These are phyloP conservation scores for Eulacestoma nigropectus DNA, from an alignment of 2,113 vertebrate genomes.

Conservation along the genomic window DNA sequence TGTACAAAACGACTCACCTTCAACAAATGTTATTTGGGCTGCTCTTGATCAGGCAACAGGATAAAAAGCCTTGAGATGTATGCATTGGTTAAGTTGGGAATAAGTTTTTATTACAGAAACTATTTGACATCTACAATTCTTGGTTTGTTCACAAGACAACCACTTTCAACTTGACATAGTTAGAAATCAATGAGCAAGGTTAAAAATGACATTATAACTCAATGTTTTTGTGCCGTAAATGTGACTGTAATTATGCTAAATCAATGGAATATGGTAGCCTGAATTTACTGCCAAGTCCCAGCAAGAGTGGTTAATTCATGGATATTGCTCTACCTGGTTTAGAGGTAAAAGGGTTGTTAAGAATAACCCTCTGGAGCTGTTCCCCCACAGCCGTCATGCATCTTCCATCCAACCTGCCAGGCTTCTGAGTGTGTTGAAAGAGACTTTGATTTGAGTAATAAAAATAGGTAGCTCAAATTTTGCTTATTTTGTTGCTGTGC, in stretches of 20 bases:
- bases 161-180: neutral
- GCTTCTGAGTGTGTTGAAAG: neutral
- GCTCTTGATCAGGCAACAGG: neutral
- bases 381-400: neutral
- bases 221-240: neutral
- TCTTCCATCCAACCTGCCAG: neutral
- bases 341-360: constrained; percentile 17
- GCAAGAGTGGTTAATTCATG: neutral
- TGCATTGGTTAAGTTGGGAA: neutral
- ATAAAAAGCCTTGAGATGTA: neutral
- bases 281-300: neutral
- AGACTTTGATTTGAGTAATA: constrained; percentile 15
- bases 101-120: neutral
- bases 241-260: neutral
- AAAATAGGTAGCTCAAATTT: neutral
- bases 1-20: neutral
- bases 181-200: neutral
- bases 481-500: neutral
- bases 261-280: neutral
- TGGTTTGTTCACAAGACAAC: neutral
- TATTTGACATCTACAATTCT: neutral
- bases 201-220: neutral
- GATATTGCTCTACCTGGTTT: constrained; percentile 5
- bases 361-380: neutral
- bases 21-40: neutral